A percentile compares a stretch with the other conserved stretches of the same genome.
These are phyloP conservation scores for Salpingus planirostris DNA, from an alignment of 2,888 invertebrate genomes.

Conservation along the genomic window DNA sequence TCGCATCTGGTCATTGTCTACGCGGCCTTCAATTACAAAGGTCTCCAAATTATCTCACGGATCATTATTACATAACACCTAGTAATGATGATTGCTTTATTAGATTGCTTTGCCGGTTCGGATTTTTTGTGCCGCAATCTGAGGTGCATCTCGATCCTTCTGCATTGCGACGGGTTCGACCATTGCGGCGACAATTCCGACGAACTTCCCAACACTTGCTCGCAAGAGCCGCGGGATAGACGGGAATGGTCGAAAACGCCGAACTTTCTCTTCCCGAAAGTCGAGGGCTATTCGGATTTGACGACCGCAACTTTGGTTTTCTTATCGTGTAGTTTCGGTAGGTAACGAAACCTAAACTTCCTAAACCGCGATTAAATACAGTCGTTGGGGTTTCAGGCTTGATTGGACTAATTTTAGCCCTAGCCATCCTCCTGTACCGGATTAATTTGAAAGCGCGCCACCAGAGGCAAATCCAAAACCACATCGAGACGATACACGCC, in stretches of 20 bases:
- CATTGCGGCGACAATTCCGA: slow-evolving; percentile 69
- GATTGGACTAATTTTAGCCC: slow-evolving; percentile 52
- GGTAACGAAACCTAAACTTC: slow-evolving; percentile 10
- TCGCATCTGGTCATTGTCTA: slow-evolving; percentile 61
- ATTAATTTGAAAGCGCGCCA: slow-evolving; percentile 54
- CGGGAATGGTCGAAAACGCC: slow-evolving; percentile 59
- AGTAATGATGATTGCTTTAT: too few relatives aligned
- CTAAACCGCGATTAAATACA: not conserved
- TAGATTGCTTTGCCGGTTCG: slow-evolving; percentile 58
- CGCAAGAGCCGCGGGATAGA: slow-evolving; percentile 51
- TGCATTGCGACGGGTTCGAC: slow-evolving; percentile 68
- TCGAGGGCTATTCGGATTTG: slow-evolving; percentile 54
- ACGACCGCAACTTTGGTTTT: slow-evolving; percentile 58
- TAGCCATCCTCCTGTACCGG: slow-evolving; percentile 54
- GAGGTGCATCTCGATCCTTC: slow-evolving; percentile 56
- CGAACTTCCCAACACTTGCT: slow-evolving; percentile 52
- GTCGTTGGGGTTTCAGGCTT: slow-evolving; percentile 37
- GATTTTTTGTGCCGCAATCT: slow-evolving; percentile 65
- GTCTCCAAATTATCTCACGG: too few relatives aligned
- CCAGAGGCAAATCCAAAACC: slow-evolving; percentile 55
- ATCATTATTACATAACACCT: too few relatives aligned
- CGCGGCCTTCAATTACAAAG: slow-evolving; percentile 61
- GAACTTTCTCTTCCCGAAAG: slow-evolving; percentile 64
- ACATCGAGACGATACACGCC: slow-evolving; percentile 59
- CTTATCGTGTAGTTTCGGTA: slow-evolving; percentile 52